Conservation (phyloP, 2,113 vertebrate genomes). For the Ptyas mucosa region DNA sequence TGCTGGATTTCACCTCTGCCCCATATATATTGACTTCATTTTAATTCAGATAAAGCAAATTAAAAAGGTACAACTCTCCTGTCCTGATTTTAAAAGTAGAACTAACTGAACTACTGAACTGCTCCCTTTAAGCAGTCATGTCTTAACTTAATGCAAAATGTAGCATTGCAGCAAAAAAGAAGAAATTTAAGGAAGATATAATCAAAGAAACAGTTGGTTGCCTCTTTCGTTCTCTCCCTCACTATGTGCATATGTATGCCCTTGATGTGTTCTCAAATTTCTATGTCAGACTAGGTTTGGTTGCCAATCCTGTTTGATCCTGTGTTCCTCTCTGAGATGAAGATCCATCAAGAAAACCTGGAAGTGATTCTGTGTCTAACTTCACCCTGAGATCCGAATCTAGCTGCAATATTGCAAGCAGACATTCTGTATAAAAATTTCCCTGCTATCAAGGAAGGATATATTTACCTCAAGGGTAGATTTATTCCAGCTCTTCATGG, state of each 20-base stretch:
- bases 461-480: neutral
- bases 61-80: neutral
- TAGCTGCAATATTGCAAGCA: neutral
- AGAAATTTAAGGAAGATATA: neutral
- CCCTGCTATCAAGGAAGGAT: neutral
- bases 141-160: neutral
- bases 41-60: neutral
- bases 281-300: neutral
- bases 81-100: neutral
- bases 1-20: no score
- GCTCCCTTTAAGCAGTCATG: neutral
- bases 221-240: no score
- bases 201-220: neutral
- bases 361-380: neutral
- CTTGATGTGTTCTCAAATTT: neutral
- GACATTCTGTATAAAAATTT: neutral
- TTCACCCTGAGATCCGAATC: neutral
- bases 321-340: neutral
- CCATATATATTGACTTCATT: neutral
- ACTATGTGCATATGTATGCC: neutral
- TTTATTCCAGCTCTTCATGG: conserved; percentile 6
- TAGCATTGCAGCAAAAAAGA: neutral
- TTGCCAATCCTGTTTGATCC: neutral
- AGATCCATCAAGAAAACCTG: neutral
- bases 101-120: neutral